A percentile compares a stretch with the other conserved stretches of the same genome.
Evolutionary conservation across 1,140 invertebrate genomes (phyloP).

Genomic region (Mactra quadrangularis): DNA sequence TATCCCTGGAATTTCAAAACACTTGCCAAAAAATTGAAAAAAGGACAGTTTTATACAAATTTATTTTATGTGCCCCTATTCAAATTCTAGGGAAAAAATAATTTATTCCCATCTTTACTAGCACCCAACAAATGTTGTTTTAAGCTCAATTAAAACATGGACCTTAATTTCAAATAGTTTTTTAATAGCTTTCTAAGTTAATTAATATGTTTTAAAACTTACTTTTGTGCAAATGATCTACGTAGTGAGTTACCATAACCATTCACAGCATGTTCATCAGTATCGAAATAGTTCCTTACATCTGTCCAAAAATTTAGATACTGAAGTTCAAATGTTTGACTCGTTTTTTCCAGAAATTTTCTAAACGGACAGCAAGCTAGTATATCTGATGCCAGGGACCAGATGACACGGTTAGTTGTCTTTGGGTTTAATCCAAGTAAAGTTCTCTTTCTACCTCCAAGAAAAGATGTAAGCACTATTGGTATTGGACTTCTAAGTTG

Average conservation of each 20-base stretch:
- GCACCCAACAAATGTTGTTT: no score
- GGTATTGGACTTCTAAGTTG: constrained; percentile 46
- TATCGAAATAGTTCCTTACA: constrained; percentile 64
- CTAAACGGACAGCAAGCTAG: constrained; percentile 63
- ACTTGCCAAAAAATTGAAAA: no score
- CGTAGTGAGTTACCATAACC: constrained; percentile 53
- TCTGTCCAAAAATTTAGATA: constrained; percentile 69
- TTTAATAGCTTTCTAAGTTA: no score
- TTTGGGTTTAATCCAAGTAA: constrained; percentile 17
- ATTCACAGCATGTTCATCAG: constrained; percentile 55
- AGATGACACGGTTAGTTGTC: constrained; percentile 55
- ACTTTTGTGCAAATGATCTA: constrained; percentile 42
- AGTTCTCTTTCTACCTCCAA: constrained; percentile 58
- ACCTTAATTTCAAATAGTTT: no score
- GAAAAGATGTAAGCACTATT: constrained; percentile 56
- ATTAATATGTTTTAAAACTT: no score
- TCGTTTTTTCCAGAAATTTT: constrained; percentile 45
- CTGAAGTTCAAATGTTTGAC: constrained; percentile 14
- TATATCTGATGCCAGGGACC: constrained; percentile 63
- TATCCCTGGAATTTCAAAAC: no score
- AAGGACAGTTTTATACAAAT: no score
- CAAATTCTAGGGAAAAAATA: no score
- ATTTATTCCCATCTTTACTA: no score
- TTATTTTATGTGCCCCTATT: no score
- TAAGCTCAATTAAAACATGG: no score